Base-by-base conservation (phyloP, 2,888 invertebrate genomes). In the Drosophila bunnanda region DNA sequence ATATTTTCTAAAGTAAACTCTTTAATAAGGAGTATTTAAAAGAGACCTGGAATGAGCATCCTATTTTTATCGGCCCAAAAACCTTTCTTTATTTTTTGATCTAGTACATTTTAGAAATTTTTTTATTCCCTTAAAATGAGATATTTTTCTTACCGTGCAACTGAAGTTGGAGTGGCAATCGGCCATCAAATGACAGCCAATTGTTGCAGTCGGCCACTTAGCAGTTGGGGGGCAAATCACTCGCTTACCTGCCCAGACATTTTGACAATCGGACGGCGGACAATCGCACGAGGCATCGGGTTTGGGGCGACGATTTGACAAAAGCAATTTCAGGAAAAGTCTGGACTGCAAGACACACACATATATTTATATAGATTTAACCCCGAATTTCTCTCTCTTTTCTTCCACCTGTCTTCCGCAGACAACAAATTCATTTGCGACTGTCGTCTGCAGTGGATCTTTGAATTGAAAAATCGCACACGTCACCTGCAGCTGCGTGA, bases 351-450 rank as follows among this genome's bases (percentile, higher is more conserved):
- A 73, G 48, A 52, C 46, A 32, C 30, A 30, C 15, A 13, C 3
- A 50, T 4, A 34, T 34, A 20, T 32, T 22, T 46, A 48, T 55
- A 34, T 10, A 22, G 68, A 46, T 68, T 54, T 65, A 76, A 75
- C 57, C 32, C 52, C 54, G 22, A 9, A 25, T n/a, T 41, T 20
- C 48, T 43, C 28, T 58, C 53, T 70, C 25, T 58, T 60, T 67
- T 25, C 57, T 41, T 60, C 41, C 43, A 54, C 69, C 48, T 73
- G 88, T 82, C 85, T 48, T 86, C 93, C 93, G 56, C 95, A 97
- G 97, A 95, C 87, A 97, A 97, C 93, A 95, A 95, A 91, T 95
- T 97, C 92, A 94, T 95, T 82, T 97, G 97, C 93, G 96, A 97
- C 93, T 97, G 97, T 92, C 95, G 96, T 78, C 93, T 97, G 80